These are phyloP conservation scores for Hydractinia symbiolongicarpus DNA, from an alignment of 30 jellyfish, hydroid and myxozoan genomes.

Conservation along the genomic window DNA sequence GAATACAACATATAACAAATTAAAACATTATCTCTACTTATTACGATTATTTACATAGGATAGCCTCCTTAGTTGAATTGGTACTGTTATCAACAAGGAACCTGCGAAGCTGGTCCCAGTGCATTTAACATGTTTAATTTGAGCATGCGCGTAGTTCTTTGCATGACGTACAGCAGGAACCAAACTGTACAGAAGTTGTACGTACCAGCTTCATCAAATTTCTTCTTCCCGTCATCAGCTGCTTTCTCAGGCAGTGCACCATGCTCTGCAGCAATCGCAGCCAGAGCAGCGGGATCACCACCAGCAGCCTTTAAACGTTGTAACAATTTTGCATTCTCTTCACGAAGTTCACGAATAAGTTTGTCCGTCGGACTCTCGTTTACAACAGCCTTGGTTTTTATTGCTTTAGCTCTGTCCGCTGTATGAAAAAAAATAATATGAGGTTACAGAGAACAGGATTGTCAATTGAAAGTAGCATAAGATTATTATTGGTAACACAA, in stretches of 20 bases:
- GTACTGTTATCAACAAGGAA: too few species aligned
- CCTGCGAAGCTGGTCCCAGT: too few species aligned
- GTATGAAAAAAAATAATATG: background rate
- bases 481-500: background rate
- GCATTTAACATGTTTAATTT: too few species aligned
- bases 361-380: slow-evolving; percentile 96
- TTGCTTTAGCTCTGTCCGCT: slow-evolving; percentile 96
- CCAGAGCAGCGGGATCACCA: slow-evolving; percentile 38
- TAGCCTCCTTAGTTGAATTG: too few species aligned
- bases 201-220: slow-evolving; percentile 34
- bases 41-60: too few species aligned
- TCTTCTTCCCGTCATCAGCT: slow-evolving; percentile 6
- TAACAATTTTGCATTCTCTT: slow-evolving; percentile 79
- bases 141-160: too few species aligned
- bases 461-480: background rate
- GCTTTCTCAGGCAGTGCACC: slow-evolving; percentile 15
- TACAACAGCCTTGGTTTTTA: slow-evolving; percentile 87
- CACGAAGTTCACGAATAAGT: slow-evolving; percentile 86
- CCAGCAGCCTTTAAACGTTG: slow-evolving; percentile 68
- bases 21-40: too few species aligned
- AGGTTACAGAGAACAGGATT: background rate
- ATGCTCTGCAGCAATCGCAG: slow-evolving; percentile 28
- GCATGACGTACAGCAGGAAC: too few species aligned
- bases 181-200: background rate
- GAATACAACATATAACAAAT: background rate